These are phyloP conservation scores for Nasonia oneida DNA, from an alignment of 2,888 invertebrate genomes.

Conservation along the genomic window DNA sequence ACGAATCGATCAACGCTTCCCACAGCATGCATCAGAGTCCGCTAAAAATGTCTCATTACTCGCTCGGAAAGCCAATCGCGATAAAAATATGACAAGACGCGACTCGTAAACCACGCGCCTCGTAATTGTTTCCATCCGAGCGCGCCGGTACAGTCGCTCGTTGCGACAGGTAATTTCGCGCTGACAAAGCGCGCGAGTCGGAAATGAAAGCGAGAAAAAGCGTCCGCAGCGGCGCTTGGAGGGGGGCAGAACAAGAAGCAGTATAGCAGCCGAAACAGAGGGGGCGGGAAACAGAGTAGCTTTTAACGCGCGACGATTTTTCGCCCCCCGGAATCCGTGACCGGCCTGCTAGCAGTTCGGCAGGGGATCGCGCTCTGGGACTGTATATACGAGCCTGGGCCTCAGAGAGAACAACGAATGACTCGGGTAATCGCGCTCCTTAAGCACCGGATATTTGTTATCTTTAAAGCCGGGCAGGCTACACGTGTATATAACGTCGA, in stretches of 20 bases:
- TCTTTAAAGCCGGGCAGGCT: conserved; percentile 69
- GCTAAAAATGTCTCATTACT: background rate
- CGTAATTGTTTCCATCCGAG: conserved; percentile 31
- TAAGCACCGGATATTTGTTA: conserved; percentile 74
- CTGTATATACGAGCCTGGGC: background rate
- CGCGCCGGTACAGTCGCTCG: background rate
- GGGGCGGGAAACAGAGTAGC: conserved; percentile 52
- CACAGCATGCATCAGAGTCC: background rate
- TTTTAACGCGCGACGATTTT: conserved; percentile 56
- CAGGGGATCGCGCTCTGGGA: background rate
- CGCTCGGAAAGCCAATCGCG: background rate
- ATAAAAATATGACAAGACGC: background rate
- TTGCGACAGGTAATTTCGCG: conserved; percentile 8
- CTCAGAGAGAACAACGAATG: conserved; percentile 30
- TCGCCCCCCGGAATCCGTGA: conserved; percentile 12
- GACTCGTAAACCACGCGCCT: background rate
- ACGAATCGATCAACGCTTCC: background rate
- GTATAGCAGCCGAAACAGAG: background rate
- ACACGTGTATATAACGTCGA: conserved; percentile 42
- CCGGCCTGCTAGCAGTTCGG: background rate
- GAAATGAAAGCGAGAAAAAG: conserved; percentile 34
- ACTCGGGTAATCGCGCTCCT: conserved; percentile 68
- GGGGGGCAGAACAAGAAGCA: background rate
- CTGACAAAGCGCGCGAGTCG: conserved; percentile 21
- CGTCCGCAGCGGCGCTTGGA: background rate